phyloP scores from a whole-genome alignment of 2,888 invertebrate species.

The Uloborus plumipes region DNA sequence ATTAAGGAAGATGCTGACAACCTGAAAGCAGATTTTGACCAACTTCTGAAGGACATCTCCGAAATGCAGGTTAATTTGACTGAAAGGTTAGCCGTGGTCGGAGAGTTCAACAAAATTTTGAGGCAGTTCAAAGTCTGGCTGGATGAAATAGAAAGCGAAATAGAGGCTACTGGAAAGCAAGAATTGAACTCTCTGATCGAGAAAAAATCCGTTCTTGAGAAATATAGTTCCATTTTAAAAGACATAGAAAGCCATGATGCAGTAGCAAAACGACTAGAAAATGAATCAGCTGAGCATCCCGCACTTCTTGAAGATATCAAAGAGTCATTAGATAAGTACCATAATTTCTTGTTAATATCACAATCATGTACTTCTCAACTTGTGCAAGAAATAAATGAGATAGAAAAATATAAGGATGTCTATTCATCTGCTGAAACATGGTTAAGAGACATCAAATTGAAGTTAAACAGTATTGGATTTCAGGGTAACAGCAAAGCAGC shows the following conservation, averaged over 20 bases:
- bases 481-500: constrained; percentile 31
- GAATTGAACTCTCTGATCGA: constrained; percentile 84
- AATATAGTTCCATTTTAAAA: constrained; percentile 84
- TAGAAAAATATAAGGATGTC: constrained; percentile 50
- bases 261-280: constrained; percentile 80
- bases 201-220: constrained; percentile 89
- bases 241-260: constrained; percentile 86
- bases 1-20: constrained; percentile 93
- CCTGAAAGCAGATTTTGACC: constrained; percentile 90
- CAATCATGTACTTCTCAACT: constrained; percentile 55
- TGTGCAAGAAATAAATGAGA: constrained; percentile 58
- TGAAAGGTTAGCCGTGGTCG: constrained; percentile 82
- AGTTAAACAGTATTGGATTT: constrained; percentile 45
- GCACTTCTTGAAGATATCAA: constrained; percentile 32
- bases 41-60: constrained; percentile 81
- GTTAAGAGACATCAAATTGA: constrained; percentile 55
- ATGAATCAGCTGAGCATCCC: constrained; percentile 32
- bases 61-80: constrained; percentile 83
- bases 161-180: constrained; percentile 78
- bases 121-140: constrained; percentile 87
- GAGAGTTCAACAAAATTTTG: constrained; percentile 85
- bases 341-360: constrained; percentile 45
- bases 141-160: constrained; percentile 87
- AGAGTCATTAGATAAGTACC: constrained; percentile 48
- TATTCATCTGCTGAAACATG: constrained; percentile 54